A percentile compares a stretch with the other conserved stretches of the same genome.
These are phyloP conservation scores for Cliona cf. orientalis DNA, from an alignment of 37 sponge, comb jelly and placozoan genomes.

Conservation along the genomic window DNA sequence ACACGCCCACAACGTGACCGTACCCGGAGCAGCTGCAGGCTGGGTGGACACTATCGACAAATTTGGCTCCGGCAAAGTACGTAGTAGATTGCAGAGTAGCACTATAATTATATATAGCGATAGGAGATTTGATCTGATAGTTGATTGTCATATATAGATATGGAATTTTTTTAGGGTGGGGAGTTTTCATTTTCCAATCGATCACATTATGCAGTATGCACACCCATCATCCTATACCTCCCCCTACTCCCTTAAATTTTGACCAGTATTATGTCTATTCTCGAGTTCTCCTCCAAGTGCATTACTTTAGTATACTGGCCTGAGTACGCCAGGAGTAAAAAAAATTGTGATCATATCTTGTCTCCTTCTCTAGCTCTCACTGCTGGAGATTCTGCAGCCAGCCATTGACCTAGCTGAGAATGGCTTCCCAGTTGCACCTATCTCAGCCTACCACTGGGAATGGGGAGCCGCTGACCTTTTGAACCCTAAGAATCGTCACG, in stretches of 20 bases:
- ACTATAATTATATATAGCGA: no score
- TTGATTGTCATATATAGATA: no score
- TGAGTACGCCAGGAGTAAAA: neutral
- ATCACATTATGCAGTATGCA: no score
- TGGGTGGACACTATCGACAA: conserved; percentile 85
- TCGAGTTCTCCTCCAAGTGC: neutral
- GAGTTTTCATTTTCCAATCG: no score
- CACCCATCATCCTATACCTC: no score
- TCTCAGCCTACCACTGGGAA: conserved; percentile 63
- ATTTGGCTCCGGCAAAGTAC: conserved; percentile 86
- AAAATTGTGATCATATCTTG: neutral
- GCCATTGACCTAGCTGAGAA: conserved; percentile 79
- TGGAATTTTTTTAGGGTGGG: no score
- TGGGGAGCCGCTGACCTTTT: conserved; percentile 34
- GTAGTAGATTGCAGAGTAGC: neutral
- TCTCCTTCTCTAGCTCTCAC: conserved; percentile 40
- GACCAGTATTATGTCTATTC: no score
- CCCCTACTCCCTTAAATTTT: no score
- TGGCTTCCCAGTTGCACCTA: conserved; percentile 80
- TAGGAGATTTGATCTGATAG: no score
- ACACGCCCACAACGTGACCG: conserved; percentile 79
- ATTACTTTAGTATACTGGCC: neutral
- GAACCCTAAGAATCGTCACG: conserved; percentile 48
- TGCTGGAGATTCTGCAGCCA: conserved; percentile 67
- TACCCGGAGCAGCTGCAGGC: conserved; percentile 89